Evolutionary conservation across 2,113 vertebrate genomes (phyloP), one percentile per base, ranked within the genome.

Genomic region (Girardinichthys multiradiatus): DNA sequence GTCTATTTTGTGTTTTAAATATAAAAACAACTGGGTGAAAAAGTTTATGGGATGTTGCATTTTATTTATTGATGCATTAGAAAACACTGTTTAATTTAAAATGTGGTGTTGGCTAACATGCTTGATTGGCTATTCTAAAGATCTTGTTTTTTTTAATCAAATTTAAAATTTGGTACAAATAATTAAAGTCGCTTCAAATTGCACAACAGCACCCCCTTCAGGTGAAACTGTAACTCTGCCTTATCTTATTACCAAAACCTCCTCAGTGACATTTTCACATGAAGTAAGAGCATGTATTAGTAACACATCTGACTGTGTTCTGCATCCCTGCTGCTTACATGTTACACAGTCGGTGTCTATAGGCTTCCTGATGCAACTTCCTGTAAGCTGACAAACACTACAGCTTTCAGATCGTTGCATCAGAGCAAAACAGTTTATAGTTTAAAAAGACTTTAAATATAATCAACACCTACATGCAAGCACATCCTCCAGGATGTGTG

Each of bases 311-410:
- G 14, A 1, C 13, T 12, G 77, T 67, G 80, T 76, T 77, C 54
- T 21, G n/a, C 29, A 45, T 78, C 62, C 61, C 78, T 39, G 66
- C 75, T 64, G 72, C 78, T 85, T 78, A 57, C 82, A 74, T 69
- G 78, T 81, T 80, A 73, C 76, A 66, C 79, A 30, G 76, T 74
- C 51, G 70, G 74, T 28, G 80, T 90, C 89, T 89, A 92, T 90
- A 90, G 84, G 89, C 87, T 81, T 76, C 81, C 80, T 92, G 90
- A 92, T 92, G 90, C 81, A 92, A 92, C 81, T 87, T 92, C 84
- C 89, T 90, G 90, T 89, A 92, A 92, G 85, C 77, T 87, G 87
- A 82, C 83, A 79, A 81, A 64, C 27, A 69, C 89, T 35, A 71
- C 71, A 66, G 76, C 88, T 91, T 92, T 89, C 90, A 92, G 81